A percentile compares a stretch with the other conserved stretches of the same genome.
Conservation (phyloP, 2,888 invertebrate species). For the Omphaloscelis lunosa region DNA sequence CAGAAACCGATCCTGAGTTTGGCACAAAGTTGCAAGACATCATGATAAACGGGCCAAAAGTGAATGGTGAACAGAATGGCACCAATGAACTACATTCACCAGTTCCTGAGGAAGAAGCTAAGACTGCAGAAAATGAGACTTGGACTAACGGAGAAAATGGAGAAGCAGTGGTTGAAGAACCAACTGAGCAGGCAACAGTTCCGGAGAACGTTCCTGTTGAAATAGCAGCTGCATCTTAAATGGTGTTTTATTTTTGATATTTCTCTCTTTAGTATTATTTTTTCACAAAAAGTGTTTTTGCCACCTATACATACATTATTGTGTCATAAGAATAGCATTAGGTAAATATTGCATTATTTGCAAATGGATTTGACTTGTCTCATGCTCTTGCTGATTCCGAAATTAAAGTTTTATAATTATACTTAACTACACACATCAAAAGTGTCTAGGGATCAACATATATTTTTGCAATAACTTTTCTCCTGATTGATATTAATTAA, state of each 20-base stretch:
- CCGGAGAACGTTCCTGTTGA: slow-evolving; percentile 82
- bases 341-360: slow-evolving; percentile 38
- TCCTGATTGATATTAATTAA: too few relatives aligned
- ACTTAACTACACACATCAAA: too few relatives aligned
- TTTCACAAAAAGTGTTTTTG: slow-evolving; percentile 37
- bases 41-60: slow-evolving; percentile 77
- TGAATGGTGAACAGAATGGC: slow-evolving; percentile 86
- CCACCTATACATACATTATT: slow-evolving; percentile 16
- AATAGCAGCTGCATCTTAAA: slow-evolving; percentile 86
- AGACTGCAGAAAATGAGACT: slow-evolving; percentile 63
- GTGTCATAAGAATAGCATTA: slow-evolving; percentile 41
- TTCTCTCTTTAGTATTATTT: slow-evolving; percentile 41
- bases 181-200: slow-evolving; percentile 63
- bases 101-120: slow-evolving; percentile 67
- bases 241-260: slow-evolving; percentile 27
- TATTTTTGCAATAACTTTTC: too few relatives aligned
- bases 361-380: slow-evolving; percentile 24
- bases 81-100: slow-evolving; percentile 75
- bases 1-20: slow-evolving; percentile 93
- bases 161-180: slow-evolving; percentile 56
- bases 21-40: slow-evolving; percentile 92
- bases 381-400: slow-evolving; percentile 8
- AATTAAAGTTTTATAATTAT: background rate
- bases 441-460: too few relatives aligned
- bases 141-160: slow-evolving; percentile 58